Conservation (phyloP, 2,797 vertebrate genomes). For the Pseudocheirus occidentalis region DNA sequence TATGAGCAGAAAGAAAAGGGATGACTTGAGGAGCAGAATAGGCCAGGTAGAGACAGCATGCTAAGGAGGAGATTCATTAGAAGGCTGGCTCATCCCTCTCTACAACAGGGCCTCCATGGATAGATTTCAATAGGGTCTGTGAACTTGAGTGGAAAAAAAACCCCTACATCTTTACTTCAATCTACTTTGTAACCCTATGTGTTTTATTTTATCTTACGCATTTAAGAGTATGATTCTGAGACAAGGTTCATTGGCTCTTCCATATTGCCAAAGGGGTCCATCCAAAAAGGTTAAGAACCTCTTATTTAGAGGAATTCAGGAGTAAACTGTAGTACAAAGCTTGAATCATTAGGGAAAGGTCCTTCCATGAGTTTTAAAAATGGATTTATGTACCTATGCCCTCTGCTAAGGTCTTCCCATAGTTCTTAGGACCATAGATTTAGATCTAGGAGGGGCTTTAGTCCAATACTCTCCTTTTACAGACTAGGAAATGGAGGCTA, state of each 20-base stretch:
- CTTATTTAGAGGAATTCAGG: neutral
- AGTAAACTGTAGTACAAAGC: neutral
- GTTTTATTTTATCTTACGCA: neutral
- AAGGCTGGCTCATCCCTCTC: neutral
- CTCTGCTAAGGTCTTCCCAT: neutral
- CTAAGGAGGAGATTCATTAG: neutral
- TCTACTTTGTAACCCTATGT: neutral
- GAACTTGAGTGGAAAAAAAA: neutral
- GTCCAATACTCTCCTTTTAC: neutral
- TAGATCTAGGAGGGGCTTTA: neutral
- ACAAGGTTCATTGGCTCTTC: neutral
- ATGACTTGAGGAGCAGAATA: neutral
- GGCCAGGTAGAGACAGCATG: neutral
- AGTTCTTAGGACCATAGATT: neutral
- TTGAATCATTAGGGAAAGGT: neutral
- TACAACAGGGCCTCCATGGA: neutral
- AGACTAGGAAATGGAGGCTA: neutral
- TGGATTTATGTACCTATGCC: neutral
- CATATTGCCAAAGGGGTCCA: neutral
- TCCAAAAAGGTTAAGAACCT: neutral
- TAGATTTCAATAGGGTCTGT: neutral
- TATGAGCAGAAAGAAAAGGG: neutral
- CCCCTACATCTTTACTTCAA: neutral
- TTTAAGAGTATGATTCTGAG: neutral
- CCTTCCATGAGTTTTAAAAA: neutral